phyloP scores from a whole-genome alignment of 2,113 vertebrate genomes.

The Damaliscus lunatus region DNA sequence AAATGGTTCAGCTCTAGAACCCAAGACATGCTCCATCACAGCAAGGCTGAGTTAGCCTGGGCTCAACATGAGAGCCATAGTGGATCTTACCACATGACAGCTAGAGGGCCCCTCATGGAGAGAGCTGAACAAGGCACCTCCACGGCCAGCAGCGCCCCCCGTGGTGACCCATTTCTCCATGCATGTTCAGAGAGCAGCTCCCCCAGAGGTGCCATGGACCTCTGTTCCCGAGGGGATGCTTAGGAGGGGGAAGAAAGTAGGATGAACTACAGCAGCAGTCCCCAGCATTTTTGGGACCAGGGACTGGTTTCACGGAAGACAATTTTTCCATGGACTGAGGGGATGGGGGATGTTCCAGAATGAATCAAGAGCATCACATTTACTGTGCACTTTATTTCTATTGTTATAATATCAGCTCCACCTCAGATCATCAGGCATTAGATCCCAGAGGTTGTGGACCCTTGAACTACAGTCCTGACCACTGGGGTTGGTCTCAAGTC shows the following conservation, averaged over 20 bases:
- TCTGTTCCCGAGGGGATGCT: background rate
- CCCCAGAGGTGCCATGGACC: background rate
- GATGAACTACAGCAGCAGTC: background rate
- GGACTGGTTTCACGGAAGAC: background rate
- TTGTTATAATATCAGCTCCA: background rate
- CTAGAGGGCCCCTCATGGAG: background rate
- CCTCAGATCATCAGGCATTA: background rate
- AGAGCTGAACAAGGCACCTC: rapidly evolving
- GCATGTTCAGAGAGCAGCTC: background rate
- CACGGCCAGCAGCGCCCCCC: background rate
- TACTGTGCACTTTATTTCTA: background rate
- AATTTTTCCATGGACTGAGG: background rate
- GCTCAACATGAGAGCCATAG: rapidly evolving
- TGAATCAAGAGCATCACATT: background rate
- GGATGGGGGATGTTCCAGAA: background rate
- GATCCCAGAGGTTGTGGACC: background rate
- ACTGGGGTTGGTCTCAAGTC: background rate
- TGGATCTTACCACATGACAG: rapidly evolving
- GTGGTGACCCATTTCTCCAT: background rate
- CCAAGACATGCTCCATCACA: rapidly evolving
- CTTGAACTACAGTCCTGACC: background rate
- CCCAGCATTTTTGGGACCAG: rapidly evolving
- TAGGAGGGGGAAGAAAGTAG: background rate
- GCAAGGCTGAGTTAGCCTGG: background rate
- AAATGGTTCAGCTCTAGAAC: rapidly evolving